These are phyloP conservation scores for Antechinus flavipes DNA, from an alignment of 2,113 vertebrate species.

Conservation along the genomic window DNA sequence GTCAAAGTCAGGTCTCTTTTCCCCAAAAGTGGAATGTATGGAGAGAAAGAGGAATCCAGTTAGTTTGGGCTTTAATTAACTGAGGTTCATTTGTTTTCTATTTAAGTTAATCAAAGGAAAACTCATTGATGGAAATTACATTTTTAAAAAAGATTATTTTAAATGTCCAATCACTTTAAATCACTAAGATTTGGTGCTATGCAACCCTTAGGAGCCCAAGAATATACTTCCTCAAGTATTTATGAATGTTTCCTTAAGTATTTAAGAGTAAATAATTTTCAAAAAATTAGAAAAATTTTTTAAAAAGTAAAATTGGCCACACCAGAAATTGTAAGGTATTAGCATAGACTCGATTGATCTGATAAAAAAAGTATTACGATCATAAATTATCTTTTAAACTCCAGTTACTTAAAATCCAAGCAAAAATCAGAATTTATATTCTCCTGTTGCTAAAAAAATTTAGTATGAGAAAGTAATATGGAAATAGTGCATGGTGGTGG, in stretches of 20 bases:
- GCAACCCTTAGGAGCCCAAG: not conserved
- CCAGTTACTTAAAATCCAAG: conserved; percentile 28
- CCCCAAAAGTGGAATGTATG: not conserved
- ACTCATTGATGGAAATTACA: conserved; percentile 2
- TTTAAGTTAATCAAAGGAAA: not conserved
- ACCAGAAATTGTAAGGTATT: conserved; percentile 13
- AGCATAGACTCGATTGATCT: conserved; percentile 37
- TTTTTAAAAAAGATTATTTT: not conserved
- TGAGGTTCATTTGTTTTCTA: not conserved
- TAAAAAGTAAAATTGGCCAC: not conserved
- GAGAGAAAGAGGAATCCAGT: not conserved
- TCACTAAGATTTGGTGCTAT: conserved; percentile 5
- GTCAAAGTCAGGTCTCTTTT: not conserved
- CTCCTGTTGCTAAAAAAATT: conserved; percentile 23
- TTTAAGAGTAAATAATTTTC: not conserved
- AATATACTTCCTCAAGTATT: not conserved
- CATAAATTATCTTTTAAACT: conserved; percentile 22
- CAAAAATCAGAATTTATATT: conserved; percentile 20
- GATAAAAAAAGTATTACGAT: not conserved
- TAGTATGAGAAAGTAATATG: conserved; percentile 41
- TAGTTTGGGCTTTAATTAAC: conserved; percentile 6
- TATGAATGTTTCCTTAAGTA: not conserved
- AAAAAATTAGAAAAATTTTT: conserved; percentile 26
- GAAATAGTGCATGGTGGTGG: conserved; percentile 3
- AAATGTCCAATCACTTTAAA: conserved; percentile 8